phyloP scores from a whole-genome alignment of 1,140 invertebrate species.

The Procambarus clarkii region DNA sequence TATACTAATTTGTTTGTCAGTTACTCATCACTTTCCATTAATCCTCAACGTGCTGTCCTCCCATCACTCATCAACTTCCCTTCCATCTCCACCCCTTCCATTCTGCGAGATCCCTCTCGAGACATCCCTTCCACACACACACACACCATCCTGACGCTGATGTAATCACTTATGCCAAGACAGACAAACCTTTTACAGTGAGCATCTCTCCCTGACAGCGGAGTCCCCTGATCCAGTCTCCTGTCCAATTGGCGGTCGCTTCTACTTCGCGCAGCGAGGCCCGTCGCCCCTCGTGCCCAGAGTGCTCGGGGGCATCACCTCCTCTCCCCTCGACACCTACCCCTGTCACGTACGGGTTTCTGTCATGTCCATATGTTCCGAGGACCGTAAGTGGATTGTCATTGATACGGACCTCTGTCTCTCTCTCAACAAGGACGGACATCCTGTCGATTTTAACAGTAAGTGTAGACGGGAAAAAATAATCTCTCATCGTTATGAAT shows the following conservation, averaged over 20 bases:
- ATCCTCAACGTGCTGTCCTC: too few species aligned
- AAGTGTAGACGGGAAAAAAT: conserved; percentile 25
- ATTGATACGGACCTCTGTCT: conserved; percentile 80
- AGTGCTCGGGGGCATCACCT: conserved; percentile 79
- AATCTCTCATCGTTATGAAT: too few species aligned
- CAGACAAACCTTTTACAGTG: too few species aligned
- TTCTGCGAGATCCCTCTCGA: too few species aligned
- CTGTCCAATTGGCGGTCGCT: conserved; percentile 75
- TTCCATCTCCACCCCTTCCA: too few species aligned
- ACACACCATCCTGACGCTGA: too few species aligned
- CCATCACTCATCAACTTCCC: too few species aligned
- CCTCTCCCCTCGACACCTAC: conserved; percentile 78
- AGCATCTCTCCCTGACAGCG: conserved; percentile 77
- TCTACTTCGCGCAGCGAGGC: conserved; percentile 91
- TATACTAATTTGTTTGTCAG: too few species aligned
- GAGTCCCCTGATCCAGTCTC: conserved; percentile 91
- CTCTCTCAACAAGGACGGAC: conserved; percentile 79
- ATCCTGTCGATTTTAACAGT: conserved; percentile 78
- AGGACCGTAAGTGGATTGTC: conserved; percentile 78
- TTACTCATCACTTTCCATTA: too few species aligned
- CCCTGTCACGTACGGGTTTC: conserved; percentile 78
- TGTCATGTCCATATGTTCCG: conserved; percentile 77
- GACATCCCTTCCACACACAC: too few species aligned
- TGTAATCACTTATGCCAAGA: too few species aligned
- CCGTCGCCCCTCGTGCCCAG: conserved; percentile 85